Evolutionary conservation across 2,888 invertebrate species (phyloP), one percentile per base, ranked within the genome.

Genomic region (Spisula solida): DNA sequence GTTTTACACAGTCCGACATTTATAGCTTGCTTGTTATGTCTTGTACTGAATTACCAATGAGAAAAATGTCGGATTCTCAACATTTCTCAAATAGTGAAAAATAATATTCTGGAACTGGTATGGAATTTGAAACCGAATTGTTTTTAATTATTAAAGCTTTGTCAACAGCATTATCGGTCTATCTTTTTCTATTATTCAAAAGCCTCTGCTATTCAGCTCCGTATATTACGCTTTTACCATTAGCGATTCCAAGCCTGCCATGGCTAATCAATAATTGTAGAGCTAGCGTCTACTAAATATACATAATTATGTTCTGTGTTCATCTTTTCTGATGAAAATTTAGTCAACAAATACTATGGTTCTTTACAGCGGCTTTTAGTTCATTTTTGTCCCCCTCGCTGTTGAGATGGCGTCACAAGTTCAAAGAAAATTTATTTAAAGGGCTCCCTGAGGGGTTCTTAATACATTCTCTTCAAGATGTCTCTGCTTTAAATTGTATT

Each of bases 401-500:
- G 82, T 79, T 78, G 82, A 86, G 81, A 82, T 87, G 89, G 92
- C 86, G 92, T 83, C 56, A 81, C 81, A 88, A 81, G 83, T 87
- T 88, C 85, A 86, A 70, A 48, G 87, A 84, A 85, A 92, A 90
- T 92, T 86, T 87, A 87, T 87, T 89, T 87, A 86, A 90, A 84
- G 70, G 60, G 88, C 60, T 82, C 88, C 92, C 85, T 56, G 48
- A 79, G 85, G 87, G 82, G 84, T 85, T 86, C 89, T 47, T 81
- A 86, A 86, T 90, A 88, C 87, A 84, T 80, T 87, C 89, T 78
- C 79, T 85, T 20, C 47, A 88, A 88, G 85, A 86, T 84, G 75
- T 80, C 84, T 83, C 75, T 85, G 78, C 87, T 87, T 90, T 90
- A 92, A 92, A 89, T 91, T 90, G 88, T 85, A 89, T 47, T 82